Percentiles rank a stretch among this genome's conserved stretches.
Evolutionary conservation across 2,113 vertebrate genomes (phyloP).

Genomic region (Ctenodactylus gundi): DNA sequence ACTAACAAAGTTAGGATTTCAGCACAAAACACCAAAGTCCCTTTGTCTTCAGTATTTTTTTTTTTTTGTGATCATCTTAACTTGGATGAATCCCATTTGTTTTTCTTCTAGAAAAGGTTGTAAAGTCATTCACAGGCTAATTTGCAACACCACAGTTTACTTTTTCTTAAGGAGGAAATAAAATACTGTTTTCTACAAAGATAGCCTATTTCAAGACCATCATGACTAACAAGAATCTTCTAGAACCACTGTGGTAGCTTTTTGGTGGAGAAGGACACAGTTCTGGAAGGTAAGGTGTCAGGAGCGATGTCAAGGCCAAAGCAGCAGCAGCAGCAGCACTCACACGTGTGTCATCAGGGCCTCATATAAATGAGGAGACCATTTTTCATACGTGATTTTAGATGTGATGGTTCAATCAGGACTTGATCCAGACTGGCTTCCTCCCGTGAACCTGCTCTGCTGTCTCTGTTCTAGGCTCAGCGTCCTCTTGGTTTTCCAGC

Average conservation of each 20-base stretch:
- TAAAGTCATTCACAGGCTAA: background rate
- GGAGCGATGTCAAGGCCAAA: fast-evolving
- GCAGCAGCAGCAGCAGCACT: too few species aligned
- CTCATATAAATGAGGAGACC: background rate
- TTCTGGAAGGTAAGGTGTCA: background rate
- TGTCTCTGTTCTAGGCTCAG: background rate
- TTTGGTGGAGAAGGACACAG: background rate
- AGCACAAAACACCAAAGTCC: background rate
- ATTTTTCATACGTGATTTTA: slow-evolving; percentile 17
- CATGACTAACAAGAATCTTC: background rate
- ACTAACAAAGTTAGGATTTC: background rate
- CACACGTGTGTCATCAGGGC: background rate
- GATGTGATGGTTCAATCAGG: background rate
- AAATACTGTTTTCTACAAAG: background rate
- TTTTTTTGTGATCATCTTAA: background rate
- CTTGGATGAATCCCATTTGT: background rate
- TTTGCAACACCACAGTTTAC: background rate
- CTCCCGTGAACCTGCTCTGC: background rate
- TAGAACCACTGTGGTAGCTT: background rate
- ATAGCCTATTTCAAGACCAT: background rate
- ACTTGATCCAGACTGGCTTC: background rate
- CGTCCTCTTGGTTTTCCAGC: background rate
- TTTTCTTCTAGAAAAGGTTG: background rate
- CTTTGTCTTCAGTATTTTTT: background rate
- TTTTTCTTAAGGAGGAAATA: background rate